Base-by-base conservation (phyloP, 2,113 vertebrate species). In the Galbula dea region DNA sequence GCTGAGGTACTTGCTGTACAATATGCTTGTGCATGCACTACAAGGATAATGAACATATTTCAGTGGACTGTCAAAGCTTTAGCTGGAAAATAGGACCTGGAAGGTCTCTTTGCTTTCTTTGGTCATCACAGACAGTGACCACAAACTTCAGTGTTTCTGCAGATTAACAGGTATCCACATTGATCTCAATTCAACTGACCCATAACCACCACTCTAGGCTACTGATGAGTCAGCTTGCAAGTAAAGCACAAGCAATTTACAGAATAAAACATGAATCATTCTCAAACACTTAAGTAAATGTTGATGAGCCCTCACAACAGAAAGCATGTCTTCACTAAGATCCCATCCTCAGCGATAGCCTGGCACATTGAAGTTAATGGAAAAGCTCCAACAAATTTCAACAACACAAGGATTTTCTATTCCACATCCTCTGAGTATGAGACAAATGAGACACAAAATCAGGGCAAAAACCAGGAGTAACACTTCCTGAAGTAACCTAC, bases 321-420 rank as follows among this genome's bases (percentile, higher is more conserved):
- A 78, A 43, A 86, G 58, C n/a, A 27, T 49, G 13, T 37, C 66
- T 79, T 59, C 36, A 19, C 83, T 29, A 29, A 86, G 45, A 72
- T 7, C 10, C 29, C 16, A 80, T 18, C 49, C 41, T 57, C 52
- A 82, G n/a, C 27, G 43, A 68, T 51, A 92, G 66, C 17, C 29
- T 78, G 39, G 7, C 39, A 52, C 3, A 6, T 55, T 75, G 27
- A 83, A 83, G 37, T 73, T 81, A 86, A 83, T 13, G 43, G n/a
- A 63, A 94, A 89, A 83, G 19, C 21, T 93, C 80, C 72, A 66
- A 39, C 8, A 15, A 74, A 55, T 46, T 86, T 84, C 52, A 75
- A 49, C 29, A 59, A 54, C 23, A 49, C 19, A 77, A 54, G 15
- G 32, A 68, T 84, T 78, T 78, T 77, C 52, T 37, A 81, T 8